Evolutionary conservation across 2,113 vertebrate species (phyloP), one percentile per base, ranked within the genome.

Genomic region (Anthoscopus minutus): DNA sequence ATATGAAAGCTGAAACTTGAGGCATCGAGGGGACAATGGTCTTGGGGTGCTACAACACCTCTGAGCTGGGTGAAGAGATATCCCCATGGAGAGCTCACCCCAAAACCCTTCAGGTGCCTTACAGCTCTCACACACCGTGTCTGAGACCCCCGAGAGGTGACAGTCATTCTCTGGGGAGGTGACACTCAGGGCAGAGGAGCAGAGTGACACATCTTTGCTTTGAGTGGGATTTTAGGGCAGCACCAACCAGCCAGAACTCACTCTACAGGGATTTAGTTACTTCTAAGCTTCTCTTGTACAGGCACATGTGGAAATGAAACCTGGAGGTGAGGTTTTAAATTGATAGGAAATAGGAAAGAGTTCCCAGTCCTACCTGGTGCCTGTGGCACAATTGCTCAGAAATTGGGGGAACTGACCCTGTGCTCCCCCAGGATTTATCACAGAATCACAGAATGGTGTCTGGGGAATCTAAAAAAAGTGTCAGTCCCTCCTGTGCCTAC

Each of bases 51-150:
- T 37, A 16, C 33, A 27, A 27, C 51, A 23, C 31, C 53, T 76
- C 85, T 61, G 17, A 11, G 40, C 3, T 28, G 40, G 69, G 66
- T 15, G 20, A 21, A 24, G 33, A 74, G 65, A 19, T 3, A 24
- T 73, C 14, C 15, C n/a, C 13, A 3, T 2, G 40, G 15, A n/a
- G 24, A 37, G 16, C 9, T 22, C 42, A 72, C 24, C 66, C 56
- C n/a, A 22, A 78, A 73, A 78, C 12, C 58, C 45, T 48, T 10
- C 38, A 23, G 47, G 20, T 17, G 27, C 56, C 78, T 37, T 38
- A 8, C 20, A n/a, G 47, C n/a, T 35, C 42, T 30, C 35, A 5
- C 33, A 33, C 4, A 2, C 15, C 0, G 0, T 22, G 14, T 53
- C 28, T 18, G 10, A 38, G 37, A 38, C 31, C 14, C 15, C 58